phyloP scores from a whole-genome alignment of 2,888 invertebrate species.

The Chloromyia formosa region DNA sequence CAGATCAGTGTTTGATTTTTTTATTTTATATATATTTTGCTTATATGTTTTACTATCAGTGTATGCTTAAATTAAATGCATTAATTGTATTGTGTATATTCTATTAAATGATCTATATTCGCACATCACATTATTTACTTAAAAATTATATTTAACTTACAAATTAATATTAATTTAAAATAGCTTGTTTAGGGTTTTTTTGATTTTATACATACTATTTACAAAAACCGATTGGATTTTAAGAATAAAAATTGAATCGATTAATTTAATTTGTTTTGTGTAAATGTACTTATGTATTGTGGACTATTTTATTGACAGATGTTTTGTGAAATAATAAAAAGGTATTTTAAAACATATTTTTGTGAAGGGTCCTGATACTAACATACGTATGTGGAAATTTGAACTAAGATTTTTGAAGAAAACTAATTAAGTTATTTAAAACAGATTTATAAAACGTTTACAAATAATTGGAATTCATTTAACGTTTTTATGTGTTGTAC shows the following conservation, averaged over 20 bases:
- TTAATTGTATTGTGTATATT: slow-evolving; percentile 6
- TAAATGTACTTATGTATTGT: not conserved
- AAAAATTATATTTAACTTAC: slow-evolving; percentile 24
- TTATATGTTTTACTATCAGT: not conserved
- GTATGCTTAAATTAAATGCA: not conserved
- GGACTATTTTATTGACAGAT: too few relatives aligned
- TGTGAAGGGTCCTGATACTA: too few relatives aligned
- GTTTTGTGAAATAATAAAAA: too few relatives aligned
- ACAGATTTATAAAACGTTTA: too few relatives aligned
- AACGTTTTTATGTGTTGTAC: too few relatives aligned
- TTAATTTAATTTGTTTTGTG: not conserved
- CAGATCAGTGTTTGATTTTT: not conserved
- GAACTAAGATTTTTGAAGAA: too few relatives aligned
- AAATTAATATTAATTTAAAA: too few relatives aligned
- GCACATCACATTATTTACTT: slow-evolving; percentile 44
- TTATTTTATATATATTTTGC: not conserved
- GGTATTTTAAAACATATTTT: too few relatives aligned
- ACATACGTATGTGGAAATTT: too few relatives aligned
- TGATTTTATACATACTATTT: slow-evolving; percentile 28
- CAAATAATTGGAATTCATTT: too few relatives aligned
- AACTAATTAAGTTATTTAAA: too few relatives aligned
- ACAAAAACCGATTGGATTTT: slow-evolving; percentile 10
- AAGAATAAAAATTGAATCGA: not conserved
- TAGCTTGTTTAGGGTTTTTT: too few relatives aligned
- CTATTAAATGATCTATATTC: slow-evolving; percentile 39